Conservation (phyloP, 2,888 invertebrate genomes). For the Calameuta idolon region DNA sequence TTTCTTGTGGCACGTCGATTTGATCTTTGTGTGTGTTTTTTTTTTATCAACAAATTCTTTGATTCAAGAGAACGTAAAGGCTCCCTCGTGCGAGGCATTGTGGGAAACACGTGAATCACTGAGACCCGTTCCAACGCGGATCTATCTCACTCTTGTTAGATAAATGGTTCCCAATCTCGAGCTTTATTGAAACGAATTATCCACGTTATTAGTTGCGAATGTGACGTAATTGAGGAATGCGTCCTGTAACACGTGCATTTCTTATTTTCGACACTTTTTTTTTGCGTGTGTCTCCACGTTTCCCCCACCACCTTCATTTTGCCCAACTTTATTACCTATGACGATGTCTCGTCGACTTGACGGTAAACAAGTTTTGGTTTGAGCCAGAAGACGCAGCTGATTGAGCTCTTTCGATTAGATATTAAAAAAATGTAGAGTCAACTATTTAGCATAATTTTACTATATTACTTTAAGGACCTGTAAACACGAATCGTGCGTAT, state of each 20-base stretch:
- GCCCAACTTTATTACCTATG: too few species aligned
- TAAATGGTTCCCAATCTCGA: neutral
- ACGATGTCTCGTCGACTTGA: too few species aligned
- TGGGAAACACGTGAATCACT: neutral
- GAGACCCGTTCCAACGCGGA: neutral
- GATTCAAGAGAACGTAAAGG: neutral
- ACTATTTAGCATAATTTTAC: too few species aligned
- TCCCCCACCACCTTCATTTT: too few species aligned
- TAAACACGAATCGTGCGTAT: too few species aligned
- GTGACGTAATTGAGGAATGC: neutral
- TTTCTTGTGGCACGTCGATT: neutral
- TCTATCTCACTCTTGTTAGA: neutral
- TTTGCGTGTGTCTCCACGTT: neutral
- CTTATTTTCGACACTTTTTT: neutral
- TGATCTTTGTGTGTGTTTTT: neutral
- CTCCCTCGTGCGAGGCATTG: neutral
- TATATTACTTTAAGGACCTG: too few species aligned
- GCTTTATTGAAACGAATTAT: constrained; percentile 8
- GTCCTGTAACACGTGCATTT: neutral
- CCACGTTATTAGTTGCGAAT: neutral
- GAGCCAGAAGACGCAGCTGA: too few species aligned
- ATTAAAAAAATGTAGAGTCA: too few species aligned
- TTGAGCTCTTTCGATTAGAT: too few species aligned
- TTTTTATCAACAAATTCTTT: neutral
- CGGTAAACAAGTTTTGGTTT: too few species aligned